Conservation (phyloP, 2,113 vertebrate genomes). For the Malurus cyaneus region DNA sequence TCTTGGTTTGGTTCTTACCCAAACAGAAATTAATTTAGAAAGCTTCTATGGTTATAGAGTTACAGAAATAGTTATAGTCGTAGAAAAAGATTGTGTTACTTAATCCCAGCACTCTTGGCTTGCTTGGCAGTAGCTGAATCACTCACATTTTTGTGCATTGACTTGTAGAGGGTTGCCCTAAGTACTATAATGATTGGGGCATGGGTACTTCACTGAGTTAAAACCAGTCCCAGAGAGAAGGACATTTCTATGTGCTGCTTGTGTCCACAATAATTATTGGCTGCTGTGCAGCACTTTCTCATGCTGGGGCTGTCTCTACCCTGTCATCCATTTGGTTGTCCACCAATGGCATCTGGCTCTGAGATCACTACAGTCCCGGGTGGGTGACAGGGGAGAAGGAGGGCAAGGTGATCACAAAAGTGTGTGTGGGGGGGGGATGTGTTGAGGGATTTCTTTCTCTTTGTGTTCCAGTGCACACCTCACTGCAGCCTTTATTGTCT, state of each 20-base stretch:
- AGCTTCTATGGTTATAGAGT: neutral
- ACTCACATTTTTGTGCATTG: neutral
- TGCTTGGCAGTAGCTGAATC: neutral
- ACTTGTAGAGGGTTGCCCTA: neutral
- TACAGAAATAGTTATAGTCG: neutral
- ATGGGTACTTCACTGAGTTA: neutral
- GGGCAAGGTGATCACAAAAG: neutral
- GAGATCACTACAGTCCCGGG: neutral
- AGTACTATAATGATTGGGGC: neutral
- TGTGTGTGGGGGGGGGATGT: too few relatives aligned
- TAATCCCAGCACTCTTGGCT: neutral
- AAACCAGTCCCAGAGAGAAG: neutral
- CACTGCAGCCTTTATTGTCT: neutral
- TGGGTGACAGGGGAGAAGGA: neutral
- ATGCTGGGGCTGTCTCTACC: neutral
- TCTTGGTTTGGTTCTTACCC: neutral
- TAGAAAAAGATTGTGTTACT: neutral
- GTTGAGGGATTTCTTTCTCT: neutral
- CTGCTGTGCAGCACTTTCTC: neutral
- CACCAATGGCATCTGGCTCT: neutral
- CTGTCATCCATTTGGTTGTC: neutral
- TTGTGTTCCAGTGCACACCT: neutral
- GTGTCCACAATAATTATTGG: neutral
- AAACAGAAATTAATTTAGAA: neutral
- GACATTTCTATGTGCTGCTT: neutral